phyloP scores from a whole-genome alignment of 1,140 invertebrate species.

The Olivierus martensii region DNA sequence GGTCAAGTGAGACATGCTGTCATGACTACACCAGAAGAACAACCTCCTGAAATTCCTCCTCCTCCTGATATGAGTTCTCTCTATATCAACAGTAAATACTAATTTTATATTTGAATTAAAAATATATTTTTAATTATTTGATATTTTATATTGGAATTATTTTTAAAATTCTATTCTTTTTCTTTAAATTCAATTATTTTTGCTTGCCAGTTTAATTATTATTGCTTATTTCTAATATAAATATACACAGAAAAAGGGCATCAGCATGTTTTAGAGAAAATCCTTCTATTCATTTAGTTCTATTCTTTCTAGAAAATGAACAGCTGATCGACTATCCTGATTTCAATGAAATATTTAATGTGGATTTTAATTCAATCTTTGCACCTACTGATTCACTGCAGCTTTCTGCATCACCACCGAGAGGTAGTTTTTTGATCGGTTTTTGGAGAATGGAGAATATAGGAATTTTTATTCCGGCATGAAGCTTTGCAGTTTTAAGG shows the following conservation, averaged over 20 bases:
- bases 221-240: too few relatives aligned
- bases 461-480: too few relatives aligned
- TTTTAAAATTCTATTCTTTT: too few relatives aligned
- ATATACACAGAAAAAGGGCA: conserved; percentile 14
- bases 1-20: background rate
- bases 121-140: too few relatives aligned
- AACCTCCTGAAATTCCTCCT: conserved; percentile 27
- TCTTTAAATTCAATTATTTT: too few relatives aligned
- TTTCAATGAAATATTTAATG: background rate
- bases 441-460: too few relatives aligned
- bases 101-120: too few relatives aligned
- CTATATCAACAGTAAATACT: conserved; percentile 43
- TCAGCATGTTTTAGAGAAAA: background rate
- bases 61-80: conserved; percentile 45
- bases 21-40: background rate
- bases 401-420: background rate
- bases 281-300: background rate
- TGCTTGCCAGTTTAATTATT: too few relatives aligned
- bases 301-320: background rate
- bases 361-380: background rate
- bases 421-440: too few relatives aligned
- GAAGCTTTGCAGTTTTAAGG: background rate
- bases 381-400: background rate
- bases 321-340: background rate
- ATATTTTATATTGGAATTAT: too few relatives aligned